Evolutionary conservation across 2,797 vertebrate genomes (phyloP), one percentile per base, ranked within the genome.

Genomic region (Parotocinclus haroldoi): DNA sequence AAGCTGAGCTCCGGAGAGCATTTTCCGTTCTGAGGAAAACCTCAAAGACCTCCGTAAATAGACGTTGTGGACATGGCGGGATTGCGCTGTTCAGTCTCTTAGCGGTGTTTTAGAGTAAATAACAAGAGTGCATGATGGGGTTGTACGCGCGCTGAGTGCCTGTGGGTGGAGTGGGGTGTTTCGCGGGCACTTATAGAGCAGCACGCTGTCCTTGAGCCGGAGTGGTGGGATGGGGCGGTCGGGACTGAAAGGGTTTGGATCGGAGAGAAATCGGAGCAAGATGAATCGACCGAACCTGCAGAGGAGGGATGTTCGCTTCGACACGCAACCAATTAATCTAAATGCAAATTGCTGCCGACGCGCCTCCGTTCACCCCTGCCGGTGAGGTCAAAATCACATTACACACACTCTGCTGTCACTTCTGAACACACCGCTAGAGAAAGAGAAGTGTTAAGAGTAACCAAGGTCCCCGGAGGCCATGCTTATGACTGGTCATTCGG

Each of bases 321-420:
- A 74, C 62, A 11, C 53, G 57, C 17, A 46, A 49, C 58, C 59
- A 72, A 78, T 70, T 75, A 70, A 78, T 78, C 69, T 75, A 73
- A 75, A 78, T 78, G 76, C 73, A 75, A 73, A 78, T 75, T 27
- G 16, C 49, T 42, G 58, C 45, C 58, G 52, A 50, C 54, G 57
- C 53, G 14, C 66, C 66, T 78, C 17, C 53, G 62, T 69, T 75
- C 63, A 72, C 44, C 58, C 27, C 52, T 8, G 45, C 16, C 9
- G 40, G 36, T 16, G 58, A 75, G 73, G 76, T 68, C 66, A 62
- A 69, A 38, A 63, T 68, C 63, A 69, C 63, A 72, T 75, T 78
- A 78, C 40, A 56, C 38, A 16, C 4, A 61, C 48, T 38, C 18
- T 11, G 63, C 38, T n/a, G 10, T 50, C 37, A 37, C 61, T 68